Evolutionary conservation across 2,888 invertebrate species (phyloP).

Genomic region (Aleiodes leptofemur): DNA sequence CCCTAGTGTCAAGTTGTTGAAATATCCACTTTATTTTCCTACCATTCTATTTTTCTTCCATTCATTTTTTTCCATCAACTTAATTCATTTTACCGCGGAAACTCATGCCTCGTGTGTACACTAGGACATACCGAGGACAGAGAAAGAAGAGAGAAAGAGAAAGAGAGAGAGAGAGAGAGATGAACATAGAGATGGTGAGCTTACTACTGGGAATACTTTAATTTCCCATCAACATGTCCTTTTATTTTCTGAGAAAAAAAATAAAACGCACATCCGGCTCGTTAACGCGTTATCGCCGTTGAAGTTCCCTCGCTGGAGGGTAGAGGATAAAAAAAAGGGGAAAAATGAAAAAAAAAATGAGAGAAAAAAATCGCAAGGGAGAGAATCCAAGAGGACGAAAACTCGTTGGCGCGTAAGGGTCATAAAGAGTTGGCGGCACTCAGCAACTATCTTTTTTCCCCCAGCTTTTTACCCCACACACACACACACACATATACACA

Average conservation of each 20-base stretch:
- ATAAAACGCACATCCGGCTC: conserved; percentile 24
- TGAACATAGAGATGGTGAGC: background rate
- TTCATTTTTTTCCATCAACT: conserved; percentile 2
- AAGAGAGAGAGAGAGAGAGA: too few species aligned
- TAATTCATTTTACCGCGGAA: conserved; percentile 20
- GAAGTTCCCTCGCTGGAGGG: conserved; percentile 18
- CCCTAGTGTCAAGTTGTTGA: conserved; percentile 31
- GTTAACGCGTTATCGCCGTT: conserved; percentile 39
- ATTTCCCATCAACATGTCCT: conserved; percentile 24
- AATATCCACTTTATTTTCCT: conserved; percentile 25
- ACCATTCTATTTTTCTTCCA: conserved; percentile 7
- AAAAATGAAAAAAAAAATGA: background rate
- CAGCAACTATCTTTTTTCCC: conserved; percentile 32
- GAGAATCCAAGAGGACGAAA: conserved; percentile 35
- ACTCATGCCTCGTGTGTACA: conserved; percentile 5
- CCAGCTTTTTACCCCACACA: conserved; percentile 4
- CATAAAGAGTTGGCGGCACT: conserved; percentile 46
- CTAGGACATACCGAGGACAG: background rate
- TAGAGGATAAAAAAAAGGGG: background rate
- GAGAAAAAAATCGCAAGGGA: conserved; percentile 33
- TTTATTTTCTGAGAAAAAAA: conserved; percentile 34
- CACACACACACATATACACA: conserved; percentile 20
- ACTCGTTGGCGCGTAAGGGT: conserved; percentile 45
- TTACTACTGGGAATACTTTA: conserved; percentile 33
- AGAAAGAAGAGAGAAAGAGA: background rate